These are phyloP conservation scores for Odontomachus brunneus DNA, from an alignment of 1,140 invertebrate species.

Conservation along the genomic window DNA sequence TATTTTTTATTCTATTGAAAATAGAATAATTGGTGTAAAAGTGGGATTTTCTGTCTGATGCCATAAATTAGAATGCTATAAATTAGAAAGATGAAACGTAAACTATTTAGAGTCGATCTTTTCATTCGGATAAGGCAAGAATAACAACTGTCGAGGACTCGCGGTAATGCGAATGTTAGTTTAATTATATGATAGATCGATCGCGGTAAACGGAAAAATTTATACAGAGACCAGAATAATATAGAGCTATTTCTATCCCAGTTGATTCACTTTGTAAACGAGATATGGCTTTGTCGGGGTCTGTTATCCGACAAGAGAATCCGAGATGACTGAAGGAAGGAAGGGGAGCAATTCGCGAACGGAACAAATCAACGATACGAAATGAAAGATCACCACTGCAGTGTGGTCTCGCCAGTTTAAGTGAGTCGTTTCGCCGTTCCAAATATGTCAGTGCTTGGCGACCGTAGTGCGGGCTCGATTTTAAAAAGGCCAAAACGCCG, in stretches of 20 bases:
- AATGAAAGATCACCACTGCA: constrained; percentile 49
- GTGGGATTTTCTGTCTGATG: no score
- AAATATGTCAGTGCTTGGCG: constrained; percentile 56
- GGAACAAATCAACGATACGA: constrained; percentile 23
- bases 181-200: background rate
- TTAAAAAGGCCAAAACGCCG: constrained; percentile 30
- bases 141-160: background rate
- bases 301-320: constrained; percentile 2
- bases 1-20: no score
- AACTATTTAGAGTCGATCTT: no score
- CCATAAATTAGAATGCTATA: no score
- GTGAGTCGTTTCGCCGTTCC: constrained; percentile 51
- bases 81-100: no score
- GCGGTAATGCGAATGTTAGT: background rate
- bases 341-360: background rate
- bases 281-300: background rate
- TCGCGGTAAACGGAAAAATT: background rate
- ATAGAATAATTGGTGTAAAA: no score
- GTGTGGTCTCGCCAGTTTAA: constrained; percentile 19
- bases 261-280: background rate
- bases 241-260: background rate
- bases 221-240: background rate
- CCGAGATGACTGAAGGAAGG: background rate
- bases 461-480: background rate
- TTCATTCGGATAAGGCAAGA: background rate